These are phyloP conservation scores for Drosophila suboccidentalis DNA, from an alignment of 2,888 invertebrate genomes.

Conservation along the genomic window DNA sequence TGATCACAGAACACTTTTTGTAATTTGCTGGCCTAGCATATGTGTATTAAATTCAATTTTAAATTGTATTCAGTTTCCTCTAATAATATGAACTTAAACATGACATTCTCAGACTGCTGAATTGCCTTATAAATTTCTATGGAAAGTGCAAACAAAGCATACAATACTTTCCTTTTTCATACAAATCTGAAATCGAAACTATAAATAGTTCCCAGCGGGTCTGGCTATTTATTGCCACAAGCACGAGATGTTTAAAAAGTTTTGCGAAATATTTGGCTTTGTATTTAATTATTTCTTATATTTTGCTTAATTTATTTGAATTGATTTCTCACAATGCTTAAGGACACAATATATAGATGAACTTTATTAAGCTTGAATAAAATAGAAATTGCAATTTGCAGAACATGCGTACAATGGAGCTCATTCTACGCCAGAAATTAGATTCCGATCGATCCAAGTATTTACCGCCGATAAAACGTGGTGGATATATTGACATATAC, in stretches of 20 bases:
- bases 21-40: background rate
- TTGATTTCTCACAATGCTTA: constrained; percentile 13
- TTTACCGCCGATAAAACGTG: constrained; percentile 93
- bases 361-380: constrained; percentile 7
- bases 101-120: constrained; percentile 10
- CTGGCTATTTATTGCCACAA: constrained; percentile 36
- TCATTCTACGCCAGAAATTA: constrained; percentile 90
- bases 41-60: background rate
- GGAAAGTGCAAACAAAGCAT: constrained; percentile 14
- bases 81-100: background rate
- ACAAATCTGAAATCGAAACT: constrained; percentile 53
- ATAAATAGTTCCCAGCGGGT: constrained; percentile 61
- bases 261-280: constrained; percentile 34
- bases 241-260: constrained; percentile 57
- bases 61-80: background rate
- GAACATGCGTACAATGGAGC: constrained; percentile 91
- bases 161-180: constrained; percentile 75
- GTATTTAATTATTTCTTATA: background rate
- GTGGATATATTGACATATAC: constrained; percentile 93
- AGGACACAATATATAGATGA: constrained; percentile 11
- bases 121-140: constrained; percentile 6
- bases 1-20: background rate
- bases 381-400: constrained; percentile 86
- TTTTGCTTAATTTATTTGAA: constrained; percentile 21
- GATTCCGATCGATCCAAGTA: constrained; percentile 92